These are phyloP conservation scores for Acrossocheilus fasciatus DNA, from an alignment of 2,797 vertebrate species.

Conservation along the genomic window DNA sequence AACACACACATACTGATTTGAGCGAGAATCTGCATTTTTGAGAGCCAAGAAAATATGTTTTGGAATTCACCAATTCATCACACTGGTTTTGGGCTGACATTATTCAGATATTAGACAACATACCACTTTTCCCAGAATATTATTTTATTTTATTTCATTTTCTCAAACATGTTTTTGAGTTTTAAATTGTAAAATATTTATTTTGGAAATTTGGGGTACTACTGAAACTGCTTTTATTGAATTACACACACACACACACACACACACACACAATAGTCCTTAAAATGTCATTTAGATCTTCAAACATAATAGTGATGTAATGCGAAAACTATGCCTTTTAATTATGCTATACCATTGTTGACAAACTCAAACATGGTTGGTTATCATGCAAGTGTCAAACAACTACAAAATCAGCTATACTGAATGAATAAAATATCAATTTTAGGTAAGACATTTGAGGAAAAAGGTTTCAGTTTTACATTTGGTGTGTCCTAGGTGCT, in stretches of 20 bases:
- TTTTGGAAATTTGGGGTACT: background rate
- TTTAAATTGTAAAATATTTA: background rate
- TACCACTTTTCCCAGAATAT: background rate
- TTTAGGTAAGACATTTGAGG: background rate
- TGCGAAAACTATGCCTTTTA: background rate
- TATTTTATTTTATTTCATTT: background rate
- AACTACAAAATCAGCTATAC: background rate
- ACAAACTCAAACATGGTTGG: background rate
- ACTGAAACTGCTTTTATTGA: background rate
- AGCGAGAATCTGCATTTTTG: background rate
- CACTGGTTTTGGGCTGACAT: background rate
- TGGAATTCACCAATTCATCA: background rate
- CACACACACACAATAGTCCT: no score
- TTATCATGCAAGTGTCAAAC: background rate
- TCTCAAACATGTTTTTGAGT: background rate
- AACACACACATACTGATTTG: background rate
- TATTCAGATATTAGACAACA: background rate
- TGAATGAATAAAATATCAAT: background rate
- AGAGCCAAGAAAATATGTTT: background rate
- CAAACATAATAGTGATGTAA: background rate
- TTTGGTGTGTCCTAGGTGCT: background rate
- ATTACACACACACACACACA: background rate
- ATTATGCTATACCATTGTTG: background rate
- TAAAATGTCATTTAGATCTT: background rate
- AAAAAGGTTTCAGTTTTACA: background rate